Evolutionary conservation across 2,888 invertebrate species (phyloP), one percentile per base, ranked within the genome.

Genomic region (Hecatera dysodea): DNA sequence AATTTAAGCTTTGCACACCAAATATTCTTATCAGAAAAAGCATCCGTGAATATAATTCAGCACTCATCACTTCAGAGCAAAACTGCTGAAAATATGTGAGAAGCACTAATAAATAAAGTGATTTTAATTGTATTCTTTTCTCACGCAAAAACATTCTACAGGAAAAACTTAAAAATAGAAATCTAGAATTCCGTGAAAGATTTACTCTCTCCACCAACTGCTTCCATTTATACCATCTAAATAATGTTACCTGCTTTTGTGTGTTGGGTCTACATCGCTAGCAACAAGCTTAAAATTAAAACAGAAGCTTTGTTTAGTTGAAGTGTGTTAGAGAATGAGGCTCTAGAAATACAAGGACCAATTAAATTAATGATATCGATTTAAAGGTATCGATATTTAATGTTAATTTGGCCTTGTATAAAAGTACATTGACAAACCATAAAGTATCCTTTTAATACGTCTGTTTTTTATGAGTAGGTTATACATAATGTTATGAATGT

Each of bases 401-500:
- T 48, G 19, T 33, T 24, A 57, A 48, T 29, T n/a, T 24, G 29
- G 7, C 19, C 3, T 29, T 50, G 7, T 22, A 36, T 27, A 46
- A 24, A 19, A n/a, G 11, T 22, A 17, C 22, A 22, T 36, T 52
- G 4, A 22, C 1, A 27, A 52, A 44, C 15, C 12, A 17, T 42
- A n/a, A 42, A 68, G 42, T 44, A 22, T 63, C 29, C 46, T 11
- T 6, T n/a, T 27, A 22, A 11, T 36, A 29, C 22, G 15, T 33
- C 33, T 29, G 2, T 19, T 48, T 24, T 55, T 67, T 50, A 42
- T 29, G 36, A 44, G 11, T 22, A 36, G 36, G 55, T 33, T 59
- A 29, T 29, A 24, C 11, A 57, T 57, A 44, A 24, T 53, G 22
- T 12, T 57, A 46, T 22, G n/a, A 52, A 65, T 48, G 61, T 63